Conservation (phyloP, 2,888 invertebrate genomes). For the Stratiomys singularior region DNA sequence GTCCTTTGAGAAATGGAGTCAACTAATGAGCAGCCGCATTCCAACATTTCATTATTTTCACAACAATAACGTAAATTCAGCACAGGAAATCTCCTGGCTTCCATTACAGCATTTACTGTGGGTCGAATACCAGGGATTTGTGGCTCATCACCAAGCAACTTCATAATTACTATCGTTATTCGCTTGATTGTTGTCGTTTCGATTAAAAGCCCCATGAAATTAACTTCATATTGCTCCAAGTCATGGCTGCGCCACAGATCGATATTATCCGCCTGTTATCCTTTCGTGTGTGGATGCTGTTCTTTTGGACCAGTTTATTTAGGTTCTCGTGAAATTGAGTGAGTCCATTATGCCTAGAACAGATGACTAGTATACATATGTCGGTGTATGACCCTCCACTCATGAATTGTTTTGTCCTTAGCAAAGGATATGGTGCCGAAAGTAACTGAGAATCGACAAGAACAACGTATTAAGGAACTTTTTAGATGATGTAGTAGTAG, state of each 20-base stretch:
- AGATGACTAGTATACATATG: too few relatives aligned
- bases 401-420: too few relatives aligned
- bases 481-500: too few relatives aligned
- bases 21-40: slow-evolving; percentile 4
- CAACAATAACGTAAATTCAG: not conserved
- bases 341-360: not conserved
- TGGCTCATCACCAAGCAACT: slow-evolving; percentile 3
- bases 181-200: slow-evolving; percentile 26
- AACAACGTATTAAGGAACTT: too few relatives aligned
- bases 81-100: slow-evolving; percentile 5
- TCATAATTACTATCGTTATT: slow-evolving; percentile 22
- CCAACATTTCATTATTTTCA: slow-evolving; percentile 1
- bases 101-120: slow-evolving; percentile 16
- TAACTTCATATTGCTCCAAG: slow-evolving; percentile 26
- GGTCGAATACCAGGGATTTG: not conserved
- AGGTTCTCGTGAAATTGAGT: not conserved
- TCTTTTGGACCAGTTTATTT: slow-evolving; percentile 5
- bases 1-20: not conserved
- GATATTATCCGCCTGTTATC: slow-evolving; percentile 16
- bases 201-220: slow-evolving; percentile 35
- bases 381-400: not conserved
- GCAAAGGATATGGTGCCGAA: too few relatives aligned
- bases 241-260: slow-evolving; percentile 3
- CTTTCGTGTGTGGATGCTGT: slow-evolving; percentile 17
- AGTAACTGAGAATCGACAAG: too few relatives aligned